Conservation (phyloP, 2,888 invertebrate genomes). For the Microplitis deprimator region DNA sequence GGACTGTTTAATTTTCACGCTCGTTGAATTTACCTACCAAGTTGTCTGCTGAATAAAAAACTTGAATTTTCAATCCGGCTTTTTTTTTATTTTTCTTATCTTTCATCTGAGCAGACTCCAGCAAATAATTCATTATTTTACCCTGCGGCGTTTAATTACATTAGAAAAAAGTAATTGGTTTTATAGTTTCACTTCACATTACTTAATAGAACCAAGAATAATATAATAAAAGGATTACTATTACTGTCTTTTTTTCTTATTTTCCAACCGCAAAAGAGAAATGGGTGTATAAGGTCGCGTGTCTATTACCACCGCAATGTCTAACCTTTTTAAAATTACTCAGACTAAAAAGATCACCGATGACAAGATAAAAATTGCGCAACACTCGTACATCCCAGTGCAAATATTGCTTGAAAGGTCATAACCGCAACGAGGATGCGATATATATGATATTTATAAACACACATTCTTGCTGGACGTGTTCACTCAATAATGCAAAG, state of each 20-base stretch:
- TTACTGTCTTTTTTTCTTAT: no score
- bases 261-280: not conserved
- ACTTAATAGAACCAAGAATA: no score
- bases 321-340: constrained; percentile 19
- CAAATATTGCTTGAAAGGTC: not conserved
- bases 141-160: not conserved
- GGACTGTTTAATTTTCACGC: constrained; percentile 41
- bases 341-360: constrained; percentile 18
- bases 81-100: not conserved
- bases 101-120: not conserved
- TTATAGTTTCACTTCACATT: no score
- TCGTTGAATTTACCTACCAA: constrained; percentile 22
- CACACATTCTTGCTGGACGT: not conserved
- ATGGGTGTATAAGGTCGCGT: not conserved
- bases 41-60: constrained; percentile 18
- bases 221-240: no score
- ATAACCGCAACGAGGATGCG: not conserved
- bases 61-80: constrained; percentile 26
- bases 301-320: not conserved
- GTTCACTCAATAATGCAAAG: not conserved
- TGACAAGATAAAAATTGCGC: not conserved
- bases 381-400: not conserved
- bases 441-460: not conserved
- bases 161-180: not conserved
- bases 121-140: not conserved